Conservation (phyloP, 2,113 vertebrate genomes). For the Nipponia nippon region DNA sequence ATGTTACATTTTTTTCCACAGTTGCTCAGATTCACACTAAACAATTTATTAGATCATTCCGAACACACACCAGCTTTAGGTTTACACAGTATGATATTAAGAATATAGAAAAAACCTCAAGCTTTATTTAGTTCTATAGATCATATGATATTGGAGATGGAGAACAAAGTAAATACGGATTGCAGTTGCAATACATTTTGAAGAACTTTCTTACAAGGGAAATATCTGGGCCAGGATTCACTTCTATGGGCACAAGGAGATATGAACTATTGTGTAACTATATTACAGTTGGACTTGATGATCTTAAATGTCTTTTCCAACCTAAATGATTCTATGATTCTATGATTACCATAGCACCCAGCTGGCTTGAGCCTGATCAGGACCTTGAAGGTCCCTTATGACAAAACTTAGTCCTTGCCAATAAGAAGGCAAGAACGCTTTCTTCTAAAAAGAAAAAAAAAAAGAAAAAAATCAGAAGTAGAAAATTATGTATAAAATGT, state of each 20-base stretch:
- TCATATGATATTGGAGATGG: neutral
- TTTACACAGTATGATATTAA: neutral
- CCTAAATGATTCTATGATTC: neutral
- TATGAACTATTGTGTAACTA: neutral
- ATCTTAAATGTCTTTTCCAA: neutral
- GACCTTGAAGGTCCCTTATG: neutral
- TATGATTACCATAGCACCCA: neutral
- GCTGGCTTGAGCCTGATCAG: neutral
- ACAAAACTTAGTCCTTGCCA: neutral
- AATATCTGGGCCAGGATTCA: neutral
- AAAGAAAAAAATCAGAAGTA: accelerated
- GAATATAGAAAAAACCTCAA: neutral
- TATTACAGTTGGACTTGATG: neutral
- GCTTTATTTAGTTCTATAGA: neutral
- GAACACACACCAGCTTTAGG: neutral
- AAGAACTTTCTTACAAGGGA: neutral
- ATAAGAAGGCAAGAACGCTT: neutral
- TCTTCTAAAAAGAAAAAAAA: neutral
- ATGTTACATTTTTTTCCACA: neutral
- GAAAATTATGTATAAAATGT: neutral
- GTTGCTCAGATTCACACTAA: neutral
- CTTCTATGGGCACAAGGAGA: neutral
- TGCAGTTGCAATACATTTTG: neutral
- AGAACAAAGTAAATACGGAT: neutral
- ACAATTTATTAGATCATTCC: neutral